Percentiles rank a stretch among this genome's conserved stretches.
phyloP scores from a whole-genome alignment of 1,140 invertebrate species.

The Tetramorium parvispinum region DNA sequence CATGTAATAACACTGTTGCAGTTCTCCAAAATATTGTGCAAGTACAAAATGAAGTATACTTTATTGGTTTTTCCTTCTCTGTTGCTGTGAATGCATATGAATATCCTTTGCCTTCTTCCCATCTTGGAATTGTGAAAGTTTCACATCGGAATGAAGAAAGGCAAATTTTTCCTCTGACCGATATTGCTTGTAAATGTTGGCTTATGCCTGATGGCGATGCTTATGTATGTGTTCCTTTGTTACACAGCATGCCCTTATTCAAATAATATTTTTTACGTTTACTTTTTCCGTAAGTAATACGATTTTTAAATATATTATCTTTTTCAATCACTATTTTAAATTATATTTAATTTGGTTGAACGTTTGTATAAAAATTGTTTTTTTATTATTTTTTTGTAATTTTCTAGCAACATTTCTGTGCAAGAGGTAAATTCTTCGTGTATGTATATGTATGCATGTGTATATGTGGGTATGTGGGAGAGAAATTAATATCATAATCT shows the following conservation, averaged over 20 bases:
- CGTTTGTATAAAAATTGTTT: neutral
- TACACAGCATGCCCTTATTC: neutral
- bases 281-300: neutral
- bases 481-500: too few relatives aligned
- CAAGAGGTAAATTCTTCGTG: neutral
- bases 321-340: neutral
- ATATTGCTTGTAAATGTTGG: constrained; percentile 3
- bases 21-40: neutral
- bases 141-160: neutral
- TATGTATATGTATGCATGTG: neutral
- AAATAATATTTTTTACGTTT: neutral
- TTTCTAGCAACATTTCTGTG: neutral
- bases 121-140: constrained; percentile 10
- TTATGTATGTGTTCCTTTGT: neutral
- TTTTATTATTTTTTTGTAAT: neutral
- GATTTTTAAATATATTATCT: neutral
- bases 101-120: neutral
- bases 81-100: neutral
- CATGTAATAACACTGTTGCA: neutral
- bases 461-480: too few relatives aligned
- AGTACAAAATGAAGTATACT: neutral
- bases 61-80: neutral
- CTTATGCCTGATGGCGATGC: neutral
- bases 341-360: neutral
- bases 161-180: neutral